phyloP scores from a whole-genome alignment of 35 echinoderm and acorn worm species.

The Stichopus chloronotus region DNA sequence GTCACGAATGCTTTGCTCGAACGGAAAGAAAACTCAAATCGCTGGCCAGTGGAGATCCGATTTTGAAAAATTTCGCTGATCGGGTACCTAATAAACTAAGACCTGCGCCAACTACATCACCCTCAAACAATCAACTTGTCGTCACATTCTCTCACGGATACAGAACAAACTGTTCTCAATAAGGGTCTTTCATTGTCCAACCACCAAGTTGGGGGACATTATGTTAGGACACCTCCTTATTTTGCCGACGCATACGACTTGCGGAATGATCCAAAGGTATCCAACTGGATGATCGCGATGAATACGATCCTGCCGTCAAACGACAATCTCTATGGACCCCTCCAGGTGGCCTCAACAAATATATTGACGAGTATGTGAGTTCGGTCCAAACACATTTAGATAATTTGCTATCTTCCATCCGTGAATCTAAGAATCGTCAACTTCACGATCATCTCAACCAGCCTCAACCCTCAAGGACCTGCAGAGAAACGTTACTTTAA shows the following conservation, averaged over 20 bases:
- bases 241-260: background rate
- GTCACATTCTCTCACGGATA: background rate
- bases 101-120: background rate
- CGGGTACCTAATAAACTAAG: background rate
- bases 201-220: background rate
- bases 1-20: background rate
- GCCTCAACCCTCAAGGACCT: background rate
- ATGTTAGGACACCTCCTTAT: background rate
- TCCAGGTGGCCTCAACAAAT: background rate
- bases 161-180: background rate
- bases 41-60: background rate
- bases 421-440: background rate
- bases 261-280: background rate
- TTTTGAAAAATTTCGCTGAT: background rate
- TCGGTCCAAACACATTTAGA: background rate
- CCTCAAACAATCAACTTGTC: background rate
- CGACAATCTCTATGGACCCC: background rate
- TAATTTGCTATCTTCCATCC: background rate
- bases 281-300: background rate
- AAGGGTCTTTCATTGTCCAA: background rate
- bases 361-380: background rate
- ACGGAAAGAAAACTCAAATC: background rate
- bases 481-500: constrained; percentile 5
- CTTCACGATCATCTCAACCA: background rate
- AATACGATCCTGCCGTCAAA: background rate